Base-by-base conservation (phyloP, 2,797 vertebrate genomes). In the Odontamblyopus rebecca region DNA sequence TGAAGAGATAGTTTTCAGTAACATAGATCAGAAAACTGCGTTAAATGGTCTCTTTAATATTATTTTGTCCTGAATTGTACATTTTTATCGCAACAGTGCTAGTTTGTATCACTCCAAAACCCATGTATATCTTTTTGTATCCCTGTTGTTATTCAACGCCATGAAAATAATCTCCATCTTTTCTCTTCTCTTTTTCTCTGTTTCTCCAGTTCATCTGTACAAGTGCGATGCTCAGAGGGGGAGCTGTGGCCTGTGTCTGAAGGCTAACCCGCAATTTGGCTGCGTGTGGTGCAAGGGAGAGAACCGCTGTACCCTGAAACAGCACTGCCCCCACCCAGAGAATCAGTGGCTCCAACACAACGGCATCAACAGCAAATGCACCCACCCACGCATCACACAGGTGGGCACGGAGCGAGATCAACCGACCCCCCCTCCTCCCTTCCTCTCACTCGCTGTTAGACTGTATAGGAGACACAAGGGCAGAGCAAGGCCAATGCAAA, bases 211-310 rank as follows among this genome's bases (percentile, higher is more conserved):
- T 83, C 97, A 98, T 88, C 94, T 99, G 67, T 99, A 99, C 87
- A 99, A 99, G 82, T 99, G 97, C 0, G 97, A 97, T 6, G 98
- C 97, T 68, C 96, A 96, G 89, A 89, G 97, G 0, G 95, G 97
- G 78, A 99, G 97, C 94, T 99, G 98, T 0, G 97, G 98, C 57
- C 88, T 98, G 85, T 99, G 98, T 87, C 94, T 99, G 84, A 99
- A 99, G 88, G 98, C 98, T 0, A 96, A 99, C 85, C 96, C 95
- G 0, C 95, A 97, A 80, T 99, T 98, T 0, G 94, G 96, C 51
- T 99, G 98, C 0, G 98, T 98, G 74, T 99, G 97, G 98, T 99
- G 98, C 44, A 95, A 96, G 86, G 94, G 89, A 0, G 96, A 96
- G 82, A 94, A 91, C 81, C 96, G 96, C 83, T 99, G 97, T 85